These are phyloP conservation scores for Hypanus sabinus DNA, from an alignment of 2,113 vertebrate species.

Conservation along the genomic window DNA sequence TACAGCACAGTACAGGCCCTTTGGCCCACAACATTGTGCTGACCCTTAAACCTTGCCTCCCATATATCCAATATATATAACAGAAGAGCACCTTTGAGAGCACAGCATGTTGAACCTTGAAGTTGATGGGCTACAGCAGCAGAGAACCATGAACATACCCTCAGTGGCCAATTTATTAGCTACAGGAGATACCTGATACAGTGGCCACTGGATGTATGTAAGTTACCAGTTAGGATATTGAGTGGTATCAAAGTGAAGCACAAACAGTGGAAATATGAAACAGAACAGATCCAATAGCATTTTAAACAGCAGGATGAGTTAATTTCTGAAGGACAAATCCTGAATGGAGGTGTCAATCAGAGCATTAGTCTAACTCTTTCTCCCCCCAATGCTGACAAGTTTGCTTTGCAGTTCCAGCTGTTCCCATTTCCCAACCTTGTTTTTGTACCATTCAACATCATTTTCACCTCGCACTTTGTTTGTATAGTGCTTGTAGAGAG, in stretches of 20 bases:
- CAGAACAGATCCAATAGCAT: neutral
- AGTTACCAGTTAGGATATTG: too few relatives aligned
- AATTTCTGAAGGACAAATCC: neutral
- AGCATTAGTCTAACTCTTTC: neutral
- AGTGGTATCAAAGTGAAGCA: neutral
- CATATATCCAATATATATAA: too few relatives aligned
- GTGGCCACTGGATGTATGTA: too few relatives aligned
- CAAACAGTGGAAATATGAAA: neutral
- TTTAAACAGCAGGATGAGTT: neutral
- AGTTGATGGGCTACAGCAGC: too few relatives aligned
- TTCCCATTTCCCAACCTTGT: neutral
- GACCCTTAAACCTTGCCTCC: too few relatives aligned
- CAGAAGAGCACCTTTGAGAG: too few relatives aligned
- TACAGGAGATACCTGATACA: too few relatives aligned
- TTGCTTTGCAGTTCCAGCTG: neutral
- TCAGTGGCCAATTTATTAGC: too few relatives aligned
- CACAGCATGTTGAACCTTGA: too few relatives aligned
- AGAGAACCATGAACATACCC: too few relatives aligned
- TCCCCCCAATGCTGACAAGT: neutral
- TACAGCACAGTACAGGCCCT: too few relatives aligned
- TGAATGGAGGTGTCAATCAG: neutral
- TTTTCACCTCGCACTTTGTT: neutral
- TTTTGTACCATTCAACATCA: neutral
- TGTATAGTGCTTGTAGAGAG: neutral
- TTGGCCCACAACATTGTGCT: too few relatives aligned